phyloP scores from a whole-genome alignment of 2,888 invertebrate genomes.

The Chloroclysta siterata region DNA sequence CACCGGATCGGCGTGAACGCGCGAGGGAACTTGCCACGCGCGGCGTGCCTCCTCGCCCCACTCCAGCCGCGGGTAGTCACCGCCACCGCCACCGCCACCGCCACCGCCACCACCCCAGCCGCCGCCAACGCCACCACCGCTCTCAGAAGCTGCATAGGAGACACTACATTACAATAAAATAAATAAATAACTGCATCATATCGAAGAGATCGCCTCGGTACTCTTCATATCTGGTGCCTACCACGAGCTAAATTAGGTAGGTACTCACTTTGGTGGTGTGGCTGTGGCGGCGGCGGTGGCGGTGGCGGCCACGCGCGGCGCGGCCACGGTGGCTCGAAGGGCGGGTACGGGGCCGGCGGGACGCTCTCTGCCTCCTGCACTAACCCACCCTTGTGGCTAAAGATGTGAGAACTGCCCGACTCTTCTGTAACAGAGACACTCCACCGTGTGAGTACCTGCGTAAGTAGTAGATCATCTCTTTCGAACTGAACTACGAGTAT shows the following conservation, averaged over 20 bases:
- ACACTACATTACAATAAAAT: no score
- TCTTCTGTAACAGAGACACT: not conserved
- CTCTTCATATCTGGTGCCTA: no score
- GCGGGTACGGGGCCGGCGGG: conserved; percentile 58
- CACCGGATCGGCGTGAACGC: conserved; percentile 42
- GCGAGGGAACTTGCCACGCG: conserved; percentile 66
- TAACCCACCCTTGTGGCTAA: conserved; percentile 88
- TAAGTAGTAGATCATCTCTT: no score
- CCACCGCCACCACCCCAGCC: conserved; percentile 32
- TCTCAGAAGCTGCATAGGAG: not conserved
- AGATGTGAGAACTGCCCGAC: conserved; percentile 84
- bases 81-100: conserved; percentile 39
- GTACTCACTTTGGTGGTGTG: no score
- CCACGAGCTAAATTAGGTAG: no score
- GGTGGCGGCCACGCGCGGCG: conserved; percentile 44
- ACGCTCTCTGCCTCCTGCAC: conserved; percentile 67
- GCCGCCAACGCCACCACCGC: conserved; percentile 32
- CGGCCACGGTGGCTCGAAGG: conserved; percentile 43
- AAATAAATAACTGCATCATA: no score
- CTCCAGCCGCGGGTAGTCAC: conserved; percentile 45
- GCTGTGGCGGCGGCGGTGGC: conserved; percentile 12
- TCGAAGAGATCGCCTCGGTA: no score
- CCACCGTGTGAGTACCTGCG: no score
- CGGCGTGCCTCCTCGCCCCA: conserved; percentile 66
- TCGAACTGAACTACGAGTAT: no score